A percentile compares a stretch with the other conserved stretches of the same genome.
Conservation (phyloP, 2,888 invertebrate genomes). For the Bimastos eiseni region DNA sequence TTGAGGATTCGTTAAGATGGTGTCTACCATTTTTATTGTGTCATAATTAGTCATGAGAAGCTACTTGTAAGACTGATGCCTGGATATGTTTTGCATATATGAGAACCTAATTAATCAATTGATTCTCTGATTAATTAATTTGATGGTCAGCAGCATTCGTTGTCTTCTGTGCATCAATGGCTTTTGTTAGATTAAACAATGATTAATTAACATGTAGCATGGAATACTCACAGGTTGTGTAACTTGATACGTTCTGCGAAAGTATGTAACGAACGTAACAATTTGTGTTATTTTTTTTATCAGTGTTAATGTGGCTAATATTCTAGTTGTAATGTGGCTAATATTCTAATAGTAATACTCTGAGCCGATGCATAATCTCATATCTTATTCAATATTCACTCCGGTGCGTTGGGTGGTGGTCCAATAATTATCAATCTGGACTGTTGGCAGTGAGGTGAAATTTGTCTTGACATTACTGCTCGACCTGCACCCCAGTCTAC, state of each 20-base stretch:
- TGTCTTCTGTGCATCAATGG: neutral
- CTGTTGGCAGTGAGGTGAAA: no score
- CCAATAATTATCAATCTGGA: no score
- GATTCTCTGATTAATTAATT: neutral
- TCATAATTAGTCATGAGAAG: no score
- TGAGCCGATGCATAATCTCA: neutral
- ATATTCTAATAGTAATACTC: neutral
- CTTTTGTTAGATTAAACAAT: neutral
- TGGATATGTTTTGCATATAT: neutral
- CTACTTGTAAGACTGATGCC: neutral
- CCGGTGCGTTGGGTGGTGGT: no score
- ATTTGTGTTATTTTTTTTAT: neutral
- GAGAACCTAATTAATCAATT: neutral
- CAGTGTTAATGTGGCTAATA: neutral
- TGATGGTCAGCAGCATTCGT: no score
- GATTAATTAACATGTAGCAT: neutral
- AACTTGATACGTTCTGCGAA: neutral
- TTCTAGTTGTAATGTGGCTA: neutral
- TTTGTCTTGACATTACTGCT: no score
- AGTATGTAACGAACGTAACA: neutral
- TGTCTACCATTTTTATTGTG: no score
- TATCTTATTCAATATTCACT: no score
- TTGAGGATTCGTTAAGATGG: no score
- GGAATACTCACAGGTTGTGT: neutral
- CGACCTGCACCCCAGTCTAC: no score